These are phyloP conservation scores for Intellagama lesueurii DNA, from an alignment of 2,797 vertebrate species.

Conservation along the genomic window DNA sequence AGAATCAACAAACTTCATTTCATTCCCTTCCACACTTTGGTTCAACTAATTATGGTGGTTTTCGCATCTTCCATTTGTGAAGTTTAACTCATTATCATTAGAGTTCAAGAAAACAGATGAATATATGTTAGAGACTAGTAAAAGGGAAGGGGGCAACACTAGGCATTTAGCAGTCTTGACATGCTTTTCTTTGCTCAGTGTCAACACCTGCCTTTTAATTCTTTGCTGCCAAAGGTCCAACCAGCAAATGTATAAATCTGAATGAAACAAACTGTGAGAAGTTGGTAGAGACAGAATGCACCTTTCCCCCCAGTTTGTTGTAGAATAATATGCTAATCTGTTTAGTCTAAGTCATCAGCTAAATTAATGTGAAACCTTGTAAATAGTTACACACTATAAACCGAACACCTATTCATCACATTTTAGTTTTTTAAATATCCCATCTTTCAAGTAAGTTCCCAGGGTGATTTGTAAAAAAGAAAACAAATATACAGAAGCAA, in stretches of 20 bases:
- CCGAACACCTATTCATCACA: neutral
- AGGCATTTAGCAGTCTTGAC: constrained; percentile 35
- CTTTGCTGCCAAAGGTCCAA: constrained; percentile 30
- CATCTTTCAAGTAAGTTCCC: neutral
- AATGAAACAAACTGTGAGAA: neutral
- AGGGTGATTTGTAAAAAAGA: neutral
- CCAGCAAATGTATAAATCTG: constrained; percentile 33
- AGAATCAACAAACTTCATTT: constrained; percentile 9
- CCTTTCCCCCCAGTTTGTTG: neutral
- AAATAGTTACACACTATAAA: neutral
- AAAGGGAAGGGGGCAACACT: neutral
- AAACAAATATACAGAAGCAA: neutral
- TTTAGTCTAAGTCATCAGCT: neutral
- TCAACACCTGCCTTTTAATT: constrained; percentile 34
- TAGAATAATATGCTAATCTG: neutral
- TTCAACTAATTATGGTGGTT: neutral
- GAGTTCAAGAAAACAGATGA: constrained; percentile 27
- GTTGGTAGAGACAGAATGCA: neutral
- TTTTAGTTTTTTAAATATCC: neutral
- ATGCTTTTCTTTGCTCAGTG: neutral
- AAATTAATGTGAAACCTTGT: neutral
- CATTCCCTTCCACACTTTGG: constrained; percentile 29
- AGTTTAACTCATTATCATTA: constrained; percentile 49
- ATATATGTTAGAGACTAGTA: constrained; percentile 30
- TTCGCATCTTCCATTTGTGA: constrained; percentile 24